Evolutionary conservation across 2,113 vertebrate genomes (phyloP), one percentile per base, ranked within the genome.

Genomic region (Cynocephalus volans): DNA sequence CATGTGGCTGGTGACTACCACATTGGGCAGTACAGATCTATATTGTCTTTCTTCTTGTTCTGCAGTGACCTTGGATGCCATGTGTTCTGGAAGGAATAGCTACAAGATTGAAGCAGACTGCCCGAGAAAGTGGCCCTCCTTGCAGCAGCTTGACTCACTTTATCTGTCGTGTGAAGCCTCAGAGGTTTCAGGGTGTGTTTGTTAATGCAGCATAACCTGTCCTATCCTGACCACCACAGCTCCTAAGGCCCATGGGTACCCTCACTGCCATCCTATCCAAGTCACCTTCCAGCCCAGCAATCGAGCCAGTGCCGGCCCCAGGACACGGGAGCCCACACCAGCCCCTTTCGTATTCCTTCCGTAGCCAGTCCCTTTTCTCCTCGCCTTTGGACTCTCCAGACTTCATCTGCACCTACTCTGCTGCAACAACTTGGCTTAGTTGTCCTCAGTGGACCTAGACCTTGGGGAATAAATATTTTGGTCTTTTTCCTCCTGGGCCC

Each of bases 261-360:
- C 4, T 0, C 0, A 2, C 12, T 33, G 70, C 18, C 13, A 26
- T 54, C 19, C 17, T 18, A 14, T 12, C 26, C 1, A 41, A 3
- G 3, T 24, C 8, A 26, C 41, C 8, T 72, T 12, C 31, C 18
- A 24, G 2, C 11, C 19, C 12, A 4, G n/a, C 2, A 2, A 9
- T 56, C 24, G 18, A 48, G 23, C 23, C 23, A 12, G 41, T 8
- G 4, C 8, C 28, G 54, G 14, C 4, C 28, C 28, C 62, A 33
- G 65, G 45, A 0, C 31, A 50, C 2, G 26, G 77, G 17, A 33
- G n/a, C 7, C 84, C 58, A 31, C 0, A 0, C 31, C 0, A 41
- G 48, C 6, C 24, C 24, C 4, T 58, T 54, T 70, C 52, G 12
- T 33, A 0, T 6, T 13, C 45, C 50, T 62, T n/a, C n/a, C 1